Percentiles rank a stretch among this genome's conserved stretches.
Conservation (phyloP, 2,113 vertebrate genomes). For the Pseudopodoces humilis region DNA sequence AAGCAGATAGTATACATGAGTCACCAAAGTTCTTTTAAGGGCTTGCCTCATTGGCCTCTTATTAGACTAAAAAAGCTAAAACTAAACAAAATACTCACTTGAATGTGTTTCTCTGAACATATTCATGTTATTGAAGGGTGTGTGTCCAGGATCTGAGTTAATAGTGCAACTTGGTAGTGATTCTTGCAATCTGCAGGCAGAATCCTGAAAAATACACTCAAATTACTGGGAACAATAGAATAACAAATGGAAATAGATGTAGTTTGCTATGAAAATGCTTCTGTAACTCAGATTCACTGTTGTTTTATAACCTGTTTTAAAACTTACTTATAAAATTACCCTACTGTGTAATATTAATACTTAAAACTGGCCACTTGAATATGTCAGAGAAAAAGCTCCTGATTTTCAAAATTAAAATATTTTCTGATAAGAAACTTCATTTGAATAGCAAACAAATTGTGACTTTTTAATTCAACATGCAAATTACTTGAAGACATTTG, state of each 20-base stretch:
- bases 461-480: neutral
- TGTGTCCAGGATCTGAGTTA: neutral
- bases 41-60: neutral
- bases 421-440: neutral
- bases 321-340: neutral
- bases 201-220: neutral
- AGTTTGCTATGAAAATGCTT: neutral
- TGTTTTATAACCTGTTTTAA: neutral
- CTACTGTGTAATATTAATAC: neutral
- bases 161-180: neutral
- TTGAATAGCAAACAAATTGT: neutral
- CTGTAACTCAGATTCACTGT: neutral
- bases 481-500: neutral
- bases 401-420: neutral
- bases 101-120: neutral
- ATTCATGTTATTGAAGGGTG: neutral
- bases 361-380: neutral
- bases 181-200: neutral
- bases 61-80: neutral
- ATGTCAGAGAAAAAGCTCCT: neutral
- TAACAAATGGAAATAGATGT: neutral
- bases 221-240: neutral
- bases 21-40: neutral
- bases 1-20: neutral
- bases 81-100: neutral